phyloP scores from a whole-genome alignment of 1,140 invertebrate genomes.

The Patella vulgata region DNA sequence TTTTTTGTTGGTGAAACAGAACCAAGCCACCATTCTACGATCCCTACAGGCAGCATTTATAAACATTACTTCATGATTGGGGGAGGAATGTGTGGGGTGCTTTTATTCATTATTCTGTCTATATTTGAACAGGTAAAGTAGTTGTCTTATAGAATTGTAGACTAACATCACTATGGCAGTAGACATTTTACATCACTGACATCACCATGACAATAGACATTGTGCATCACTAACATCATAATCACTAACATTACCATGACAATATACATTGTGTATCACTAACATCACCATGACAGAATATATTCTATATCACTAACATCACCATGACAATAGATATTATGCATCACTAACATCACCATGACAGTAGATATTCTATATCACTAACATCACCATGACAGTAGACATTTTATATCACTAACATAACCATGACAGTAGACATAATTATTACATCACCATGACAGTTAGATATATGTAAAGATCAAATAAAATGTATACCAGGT shows the following conservation, averaged over 20 bases:
- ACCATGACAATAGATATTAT: too few species aligned
- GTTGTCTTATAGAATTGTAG: not conserved
- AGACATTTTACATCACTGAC: not conserved
- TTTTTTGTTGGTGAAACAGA: conserved; percentile 28
- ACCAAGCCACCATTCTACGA: conserved; percentile 12
- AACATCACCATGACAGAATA: not conserved
- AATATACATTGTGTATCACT: not conserved
- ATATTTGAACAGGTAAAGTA: conserved; percentile 32
- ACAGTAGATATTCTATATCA: too few species aligned
- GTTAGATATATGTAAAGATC: too few species aligned
- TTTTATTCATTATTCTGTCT: conserved; percentile 31
- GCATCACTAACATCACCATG: too few species aligned
- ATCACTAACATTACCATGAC: not conserved
- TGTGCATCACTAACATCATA: not conserved
- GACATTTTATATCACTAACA: too few species aligned
- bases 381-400: too few species aligned
- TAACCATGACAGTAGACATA: too few species aligned
- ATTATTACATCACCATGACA: too few species aligned
- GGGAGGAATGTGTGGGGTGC: conserved; percentile 28
- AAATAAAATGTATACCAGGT: too few species aligned
- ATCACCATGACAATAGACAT: not conserved
- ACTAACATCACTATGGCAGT: not conserved
- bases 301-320: not conserved
- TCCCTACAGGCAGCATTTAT: conserved; percentile 13
- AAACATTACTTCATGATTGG: conserved; percentile 39